Evolutionary conservation across 2,113 vertebrate genomes (phyloP).

Genomic region (Ptilorrhoa leucosticta): DNA sequence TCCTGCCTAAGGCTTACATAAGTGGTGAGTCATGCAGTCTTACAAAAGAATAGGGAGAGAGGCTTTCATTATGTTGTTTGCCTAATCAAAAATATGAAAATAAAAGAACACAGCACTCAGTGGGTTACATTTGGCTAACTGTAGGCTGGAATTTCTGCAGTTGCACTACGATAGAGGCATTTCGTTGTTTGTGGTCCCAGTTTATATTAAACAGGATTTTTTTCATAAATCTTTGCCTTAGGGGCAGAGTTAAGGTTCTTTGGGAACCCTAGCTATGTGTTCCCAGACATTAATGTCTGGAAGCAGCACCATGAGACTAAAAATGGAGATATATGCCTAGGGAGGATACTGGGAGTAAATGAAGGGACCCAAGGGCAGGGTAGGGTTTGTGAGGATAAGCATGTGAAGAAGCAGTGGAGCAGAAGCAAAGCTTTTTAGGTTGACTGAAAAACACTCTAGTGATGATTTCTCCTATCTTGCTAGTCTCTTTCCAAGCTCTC

Average conservation of each 20-base stretch:
- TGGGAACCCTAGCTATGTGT: conserved; percentile 40
- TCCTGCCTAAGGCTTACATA: conserved; percentile 44
- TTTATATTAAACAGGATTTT: conserved; percentile 56
- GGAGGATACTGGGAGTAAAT: conserved; percentile 20
- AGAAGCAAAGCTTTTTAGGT: background rate
- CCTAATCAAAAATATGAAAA: conserved; percentile 57
- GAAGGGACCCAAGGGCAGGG: conserved; percentile 24
- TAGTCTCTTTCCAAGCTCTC: background rate
- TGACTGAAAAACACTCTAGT: background rate
- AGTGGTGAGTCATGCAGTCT: conserved; percentile 55
- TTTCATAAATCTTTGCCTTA: conserved; percentile 57
- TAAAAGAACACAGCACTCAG: conserved; percentile 67
- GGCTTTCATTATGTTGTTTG: conserved; percentile 58
- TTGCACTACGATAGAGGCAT: conserved; percentile 23
- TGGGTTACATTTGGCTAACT: conserved; percentile 54
- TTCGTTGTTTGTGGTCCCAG: conserved; percentile 58
- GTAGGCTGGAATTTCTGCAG: conserved; percentile 34
- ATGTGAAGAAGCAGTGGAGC: background rate
- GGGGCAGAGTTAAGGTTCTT: conserved; percentile 44
- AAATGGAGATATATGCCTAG: conserved; percentile 12
- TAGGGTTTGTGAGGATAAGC: conserved; percentile 24
- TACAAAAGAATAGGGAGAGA: background rate
- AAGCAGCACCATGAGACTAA: conserved; percentile 34
- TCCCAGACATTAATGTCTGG: conserved; percentile 59
- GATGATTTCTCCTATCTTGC: background rate